Percentiles rank a stretch among this genome's conserved stretches.
These are phyloP conservation scores for Myopa testacea DNA, from an alignment of 2,888 invertebrate species.

Conservation along the genomic window DNA sequence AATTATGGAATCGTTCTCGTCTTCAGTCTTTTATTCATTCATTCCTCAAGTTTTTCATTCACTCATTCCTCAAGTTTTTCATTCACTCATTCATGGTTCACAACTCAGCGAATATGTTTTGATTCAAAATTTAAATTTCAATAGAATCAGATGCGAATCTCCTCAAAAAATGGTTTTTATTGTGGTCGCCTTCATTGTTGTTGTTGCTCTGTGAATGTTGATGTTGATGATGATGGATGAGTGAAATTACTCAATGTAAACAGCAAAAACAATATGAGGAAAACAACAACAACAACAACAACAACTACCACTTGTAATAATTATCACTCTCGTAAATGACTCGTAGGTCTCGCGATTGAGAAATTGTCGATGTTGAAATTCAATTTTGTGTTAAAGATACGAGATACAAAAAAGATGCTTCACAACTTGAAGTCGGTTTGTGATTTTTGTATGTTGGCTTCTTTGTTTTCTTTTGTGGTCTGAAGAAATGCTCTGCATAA, in stretches of 20 bases:
- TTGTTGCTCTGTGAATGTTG: conserved; percentile 6
- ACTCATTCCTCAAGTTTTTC: too few relatives aligned
- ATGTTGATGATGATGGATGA: conserved; percentile 34
- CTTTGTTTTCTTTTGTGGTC: background rate
- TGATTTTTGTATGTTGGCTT: background rate
- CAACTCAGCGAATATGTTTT: conserved; percentile 23
- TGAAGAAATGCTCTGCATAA: background rate
- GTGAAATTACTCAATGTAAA: conserved; percentile 48
- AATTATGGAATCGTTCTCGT: too few relatives aligned
- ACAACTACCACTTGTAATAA: conserved; percentile 47
- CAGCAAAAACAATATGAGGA: conserved; percentile 43
- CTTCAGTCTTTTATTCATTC: conserved; percentile 4
- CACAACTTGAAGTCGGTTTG: too few relatives aligned
- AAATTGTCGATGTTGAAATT: conserved; percentile 9
- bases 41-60: background rate
- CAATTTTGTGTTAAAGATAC: conserved; percentile 7
- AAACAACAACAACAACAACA: conserved; percentile 20
- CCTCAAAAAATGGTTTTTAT: conserved; percentile 23
- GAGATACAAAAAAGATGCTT: background rate
- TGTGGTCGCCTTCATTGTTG: conserved; percentile 35
- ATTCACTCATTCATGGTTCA: conserved; percentile 11
- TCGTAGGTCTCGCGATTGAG: conserved; percentile 21
- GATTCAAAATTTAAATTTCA: conserved; percentile 35
- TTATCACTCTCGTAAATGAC: conserved; percentile 29
- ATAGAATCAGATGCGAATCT: conserved; percentile 36